phyloP scores from a whole-genome alignment of 2,113 vertebrate species.

The Callipepla squamata region DNA sequence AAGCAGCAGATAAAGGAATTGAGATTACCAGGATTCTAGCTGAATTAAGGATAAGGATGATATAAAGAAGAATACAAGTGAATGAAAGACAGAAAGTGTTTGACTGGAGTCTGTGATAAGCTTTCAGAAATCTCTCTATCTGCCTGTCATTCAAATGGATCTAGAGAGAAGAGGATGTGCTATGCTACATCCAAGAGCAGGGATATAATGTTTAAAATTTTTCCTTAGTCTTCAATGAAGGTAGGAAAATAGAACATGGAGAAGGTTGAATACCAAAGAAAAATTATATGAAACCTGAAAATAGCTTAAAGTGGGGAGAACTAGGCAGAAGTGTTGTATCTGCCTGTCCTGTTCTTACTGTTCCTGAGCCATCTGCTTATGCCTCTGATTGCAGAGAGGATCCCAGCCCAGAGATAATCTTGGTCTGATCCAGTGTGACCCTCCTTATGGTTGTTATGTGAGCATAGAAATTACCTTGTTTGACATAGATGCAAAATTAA shows the following conservation, averaged over 20 bases:
- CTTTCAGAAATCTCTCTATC: background rate
- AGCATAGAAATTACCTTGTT: background rate
- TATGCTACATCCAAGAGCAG: background rate
- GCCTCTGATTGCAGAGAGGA: background rate
- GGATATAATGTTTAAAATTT: background rate
- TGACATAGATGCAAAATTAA: background rate
- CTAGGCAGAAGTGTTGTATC: background rate
- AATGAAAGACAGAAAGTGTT: background rate
- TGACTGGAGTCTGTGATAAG: background rate
- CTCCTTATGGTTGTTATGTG: background rate
- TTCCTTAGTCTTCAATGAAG: background rate
- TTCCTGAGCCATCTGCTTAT: conserved; percentile 12
- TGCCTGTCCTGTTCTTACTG: conserved; percentile 2
- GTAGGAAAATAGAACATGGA: background rate
- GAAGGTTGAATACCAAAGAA: background rate
- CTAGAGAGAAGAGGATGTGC: background rate
- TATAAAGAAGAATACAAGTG: background rate
- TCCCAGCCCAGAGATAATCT: background rate
- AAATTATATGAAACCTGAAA: background rate
- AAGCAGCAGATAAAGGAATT: background rate
- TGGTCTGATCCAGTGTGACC: background rate
- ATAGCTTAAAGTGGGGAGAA: background rate
- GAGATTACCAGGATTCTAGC: background rate
- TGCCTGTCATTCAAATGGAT: background rate
- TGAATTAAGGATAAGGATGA: background rate